These are phyloP conservation scores for Penaeus indicus DNA, from an alignment of 1,140 invertebrate species.

Conservation along the genomic window DNA sequence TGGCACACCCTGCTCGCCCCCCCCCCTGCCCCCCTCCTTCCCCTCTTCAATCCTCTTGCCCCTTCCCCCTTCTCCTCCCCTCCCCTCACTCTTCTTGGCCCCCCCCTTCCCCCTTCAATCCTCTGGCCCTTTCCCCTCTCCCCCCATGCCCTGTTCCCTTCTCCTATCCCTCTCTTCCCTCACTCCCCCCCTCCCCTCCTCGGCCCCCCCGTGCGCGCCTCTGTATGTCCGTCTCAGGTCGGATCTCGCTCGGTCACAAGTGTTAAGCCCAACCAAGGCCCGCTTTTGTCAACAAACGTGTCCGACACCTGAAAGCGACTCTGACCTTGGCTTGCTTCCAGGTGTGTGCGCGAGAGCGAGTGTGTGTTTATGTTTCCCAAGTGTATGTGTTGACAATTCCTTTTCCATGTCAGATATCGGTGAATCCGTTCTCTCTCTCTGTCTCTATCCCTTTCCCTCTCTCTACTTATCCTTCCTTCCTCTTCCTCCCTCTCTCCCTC, in stretches of 20 bases:
- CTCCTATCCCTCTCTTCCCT: not conserved
- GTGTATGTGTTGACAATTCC: not conserved
- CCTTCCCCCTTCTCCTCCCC: too few species aligned
- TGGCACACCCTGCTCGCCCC: too few species aligned
- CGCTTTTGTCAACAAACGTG: constrained; percentile 45
- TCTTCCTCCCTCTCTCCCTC: too few species aligned
- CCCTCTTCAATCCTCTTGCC: too few species aligned
- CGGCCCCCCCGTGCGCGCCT: not conserved
- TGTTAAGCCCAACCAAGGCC: constrained; percentile 42
- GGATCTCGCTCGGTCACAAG: constrained; percentile 42
- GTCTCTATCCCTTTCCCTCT: too few species aligned
- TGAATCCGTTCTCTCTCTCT: too few species aligned
- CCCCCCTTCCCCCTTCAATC: too few species aligned
- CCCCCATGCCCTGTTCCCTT: not conserved
- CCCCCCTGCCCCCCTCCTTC: too few species aligned
- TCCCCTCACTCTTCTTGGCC: too few species aligned
- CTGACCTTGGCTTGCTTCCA: constrained; percentile 18
- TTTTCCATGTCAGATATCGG: not conserved
- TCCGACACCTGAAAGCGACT: constrained; percentile 31
- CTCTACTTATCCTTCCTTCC: too few species aligned
- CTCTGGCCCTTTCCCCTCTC: not conserved
- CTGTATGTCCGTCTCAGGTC: not conserved
- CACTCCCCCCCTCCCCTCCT: not conserved
- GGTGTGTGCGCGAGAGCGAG: too few species aligned
- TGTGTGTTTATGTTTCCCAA: not conserved